These are phyloP conservation scores for Peromyscus californicus DNA, from an alignment of 2,113 vertebrate species.

Conservation along the genomic window DNA sequence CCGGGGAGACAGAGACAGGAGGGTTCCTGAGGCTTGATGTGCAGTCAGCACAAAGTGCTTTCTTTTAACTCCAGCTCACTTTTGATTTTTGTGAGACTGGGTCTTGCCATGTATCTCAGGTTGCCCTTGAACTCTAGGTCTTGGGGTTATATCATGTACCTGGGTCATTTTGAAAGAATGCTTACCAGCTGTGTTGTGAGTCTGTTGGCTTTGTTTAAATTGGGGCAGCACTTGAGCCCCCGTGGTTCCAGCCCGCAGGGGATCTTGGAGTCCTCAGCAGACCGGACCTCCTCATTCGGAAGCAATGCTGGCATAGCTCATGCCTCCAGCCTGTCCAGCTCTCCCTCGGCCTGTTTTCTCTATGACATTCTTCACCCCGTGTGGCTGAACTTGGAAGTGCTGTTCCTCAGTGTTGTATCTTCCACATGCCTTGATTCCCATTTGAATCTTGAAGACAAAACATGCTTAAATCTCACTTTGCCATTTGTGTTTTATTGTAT, in stretches of 20 bases:
- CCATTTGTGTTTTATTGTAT: background rate
- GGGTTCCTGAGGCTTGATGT: background rate
- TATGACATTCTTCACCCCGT: background rate
- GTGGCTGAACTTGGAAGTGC: background rate
- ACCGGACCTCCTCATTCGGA: background rate
- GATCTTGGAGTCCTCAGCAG: too few relatives aligned
- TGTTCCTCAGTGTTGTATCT: background rate
- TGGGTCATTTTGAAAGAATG: background rate
- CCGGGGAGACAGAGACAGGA: background rate
- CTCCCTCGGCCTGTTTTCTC: background rate
- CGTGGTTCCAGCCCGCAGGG: background rate
- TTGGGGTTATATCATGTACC: background rate
- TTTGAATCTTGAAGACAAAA: constrained; percentile 6
- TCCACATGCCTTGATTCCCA: background rate
- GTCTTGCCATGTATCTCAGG: background rate
- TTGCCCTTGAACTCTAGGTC: background rate
- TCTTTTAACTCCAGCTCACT: background rate
- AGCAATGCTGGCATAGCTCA: too few relatives aligned
- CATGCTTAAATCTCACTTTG: background rate
- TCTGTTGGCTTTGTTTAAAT: background rate
- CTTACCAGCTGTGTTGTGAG: background rate
- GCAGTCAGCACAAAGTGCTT: background rate
- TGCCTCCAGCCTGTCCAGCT: background rate
- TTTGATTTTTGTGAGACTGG: background rate
- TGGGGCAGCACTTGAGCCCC: background rate